Evolutionary conservation across 2,113 vertebrate genomes (phyloP).

Genomic region (Equus quagga): DNA sequence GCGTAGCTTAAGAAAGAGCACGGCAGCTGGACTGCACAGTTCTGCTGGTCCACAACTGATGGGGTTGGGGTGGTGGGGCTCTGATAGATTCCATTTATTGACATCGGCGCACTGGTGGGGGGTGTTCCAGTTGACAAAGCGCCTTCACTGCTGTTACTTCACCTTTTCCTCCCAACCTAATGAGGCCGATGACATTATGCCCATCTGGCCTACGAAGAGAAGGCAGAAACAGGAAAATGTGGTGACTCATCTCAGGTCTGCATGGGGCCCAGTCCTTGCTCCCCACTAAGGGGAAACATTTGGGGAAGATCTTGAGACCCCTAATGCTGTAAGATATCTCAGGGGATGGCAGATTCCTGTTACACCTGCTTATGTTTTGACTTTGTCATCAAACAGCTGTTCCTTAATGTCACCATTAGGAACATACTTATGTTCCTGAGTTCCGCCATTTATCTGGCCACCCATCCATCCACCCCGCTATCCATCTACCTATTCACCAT

Average conservation of each 20-base stretch:
- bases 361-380: neutral
- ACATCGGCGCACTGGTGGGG: no score
- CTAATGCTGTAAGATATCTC: no score
- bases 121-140: neutral
- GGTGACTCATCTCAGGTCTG: neutral
- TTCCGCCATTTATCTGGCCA: neutral
- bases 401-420: neutral
- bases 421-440: neutral
- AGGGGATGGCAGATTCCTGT: neutral
- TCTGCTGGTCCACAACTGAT: accelerated
- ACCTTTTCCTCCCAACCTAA: neutral
- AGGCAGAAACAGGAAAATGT: neutral
- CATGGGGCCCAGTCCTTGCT: neutral
- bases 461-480: no score
- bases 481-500: neutral
- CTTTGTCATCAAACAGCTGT: neutral
- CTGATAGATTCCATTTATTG: accelerated
- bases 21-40: neutral
- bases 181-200: neutral
- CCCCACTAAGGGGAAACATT: neutral
- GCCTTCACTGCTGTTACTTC: neutral
- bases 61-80: neutral
- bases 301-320: neutral
- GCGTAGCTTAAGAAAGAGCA: neutral
- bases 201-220: neutral